A percentile compares a stretch with the other conserved stretches of the same genome.
phyloP scores from a whole-genome alignment of 2,113 vertebrate species.

The Pelusios castaneus region DNA sequence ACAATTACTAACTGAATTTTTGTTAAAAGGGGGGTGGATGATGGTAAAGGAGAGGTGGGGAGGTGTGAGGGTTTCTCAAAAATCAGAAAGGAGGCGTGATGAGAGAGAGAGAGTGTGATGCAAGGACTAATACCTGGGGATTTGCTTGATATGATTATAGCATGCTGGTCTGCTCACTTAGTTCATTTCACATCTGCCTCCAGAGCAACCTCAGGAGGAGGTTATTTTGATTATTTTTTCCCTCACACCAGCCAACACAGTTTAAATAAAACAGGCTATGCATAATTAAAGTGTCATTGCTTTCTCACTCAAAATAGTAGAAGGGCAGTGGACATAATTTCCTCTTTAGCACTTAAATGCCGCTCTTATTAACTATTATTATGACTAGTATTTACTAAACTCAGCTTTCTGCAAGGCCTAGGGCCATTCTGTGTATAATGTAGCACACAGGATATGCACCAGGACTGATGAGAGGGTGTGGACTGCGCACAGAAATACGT shows the following conservation, averaged over 20 bases:
- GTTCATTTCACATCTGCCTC: constrained; percentile 70
- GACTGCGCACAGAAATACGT: background rate
- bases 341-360: constrained; percentile 65
- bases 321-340: constrained; percentile 72
- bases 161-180: constrained; percentile 60
- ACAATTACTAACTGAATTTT: no score
- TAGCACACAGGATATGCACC: background rate
- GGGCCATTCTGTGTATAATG: background rate
- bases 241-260: constrained; percentile 64
- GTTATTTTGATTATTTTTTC: constrained; percentile 68
- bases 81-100: no score
- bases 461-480: fast-evolving
- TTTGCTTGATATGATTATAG: constrained; percentile 71
- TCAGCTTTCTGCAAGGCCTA: constrained; percentile 30
- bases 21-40: no score
- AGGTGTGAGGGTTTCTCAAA: no score
- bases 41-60: no score
- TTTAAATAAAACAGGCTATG: constrained; percentile 75
- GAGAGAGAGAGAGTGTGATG: constrained; percentile 26
- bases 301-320: constrained; percentile 73
- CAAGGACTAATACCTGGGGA: constrained; percentile 56
- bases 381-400: constrained; percentile 73
- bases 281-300: constrained; percentile 76
- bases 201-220: constrained; percentile 66
- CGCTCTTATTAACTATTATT: constrained; percentile 70